phyloP scores from a whole-genome alignment of 2,888 invertebrate species.

The Phaonia tiefii region DNA sequence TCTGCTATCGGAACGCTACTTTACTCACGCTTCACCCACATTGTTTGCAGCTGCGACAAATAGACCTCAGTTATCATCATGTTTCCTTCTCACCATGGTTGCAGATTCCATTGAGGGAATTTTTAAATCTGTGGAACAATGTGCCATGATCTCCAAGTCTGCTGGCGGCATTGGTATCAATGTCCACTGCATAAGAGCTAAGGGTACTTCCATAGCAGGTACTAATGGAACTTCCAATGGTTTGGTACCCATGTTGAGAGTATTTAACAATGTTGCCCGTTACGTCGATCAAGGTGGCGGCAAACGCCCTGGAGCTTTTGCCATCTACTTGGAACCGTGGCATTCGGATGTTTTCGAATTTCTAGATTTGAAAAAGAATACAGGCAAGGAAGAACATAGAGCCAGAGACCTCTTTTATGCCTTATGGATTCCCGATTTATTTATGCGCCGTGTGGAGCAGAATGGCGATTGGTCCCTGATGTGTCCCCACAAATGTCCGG shows the following conservation, averaged over 20 bases:
- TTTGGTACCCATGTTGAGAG: conserved; percentile 95
- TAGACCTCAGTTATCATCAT: conserved; percentile 95
- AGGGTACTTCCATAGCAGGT: conserved; percentile 94
- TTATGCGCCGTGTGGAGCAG: conserved; percentile 95
- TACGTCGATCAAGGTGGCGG: conserved; percentile 99
- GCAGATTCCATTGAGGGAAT: conserved; percentile 98
- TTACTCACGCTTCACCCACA: conserved; percentile 99
- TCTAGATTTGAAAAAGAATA: conserved; percentile 96
- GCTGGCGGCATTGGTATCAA: conserved; percentile 99
- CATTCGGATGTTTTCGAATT: conserved; percentile 98
- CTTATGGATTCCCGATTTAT: conserved; percentile 98
- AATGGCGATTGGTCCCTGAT: conserved; percentile 95
- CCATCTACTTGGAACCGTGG: conserved; percentile 99
- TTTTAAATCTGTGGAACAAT: conserved; percentile 93
- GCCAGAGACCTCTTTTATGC: conserved; percentile 98
- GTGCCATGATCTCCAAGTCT: conserved; percentile 97
- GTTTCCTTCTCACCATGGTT: conserved; percentile 96
- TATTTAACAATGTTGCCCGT: conserved; percentile 96
- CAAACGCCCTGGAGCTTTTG: conserved; percentile 98
- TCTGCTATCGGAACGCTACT: conserved; percentile 95
- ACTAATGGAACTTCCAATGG: conserved; percentile 98
- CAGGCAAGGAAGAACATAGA: conserved; percentile 95
- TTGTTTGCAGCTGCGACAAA: conserved; percentile 96
- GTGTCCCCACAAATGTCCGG: conserved; percentile 97
- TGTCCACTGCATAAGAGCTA: conserved; percentile 96